phyloP scores from a whole-genome alignment of 2,797 vertebrate species.

The Nasua narica region DNA sequence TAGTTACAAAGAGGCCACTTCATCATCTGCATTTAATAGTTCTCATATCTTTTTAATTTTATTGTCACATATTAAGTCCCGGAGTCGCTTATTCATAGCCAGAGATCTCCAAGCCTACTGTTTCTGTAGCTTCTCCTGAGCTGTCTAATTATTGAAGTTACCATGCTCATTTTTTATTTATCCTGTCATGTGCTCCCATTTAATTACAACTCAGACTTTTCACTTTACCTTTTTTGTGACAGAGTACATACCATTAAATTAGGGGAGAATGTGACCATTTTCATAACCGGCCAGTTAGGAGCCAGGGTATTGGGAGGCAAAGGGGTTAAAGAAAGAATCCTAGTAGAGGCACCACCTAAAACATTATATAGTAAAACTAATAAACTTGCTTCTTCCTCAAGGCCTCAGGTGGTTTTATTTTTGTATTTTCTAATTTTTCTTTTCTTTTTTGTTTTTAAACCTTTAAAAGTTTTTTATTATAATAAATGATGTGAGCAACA shows the following conservation, averaged over 20 bases:
- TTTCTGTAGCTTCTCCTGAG: not conserved
- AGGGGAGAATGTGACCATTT: not conserved
- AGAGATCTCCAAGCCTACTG: not conserved
- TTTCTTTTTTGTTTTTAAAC: too few species aligned
- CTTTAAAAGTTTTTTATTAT: too few species aligned
- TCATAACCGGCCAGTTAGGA: not conserved
- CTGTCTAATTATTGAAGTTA: not conserved
- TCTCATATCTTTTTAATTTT: not conserved
- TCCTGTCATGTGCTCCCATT: not conserved
- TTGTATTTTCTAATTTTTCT: not conserved
- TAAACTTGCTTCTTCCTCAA: not conserved
- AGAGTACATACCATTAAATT: not conserved
- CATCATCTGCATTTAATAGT: not conserved
- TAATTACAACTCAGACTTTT: not conserved
- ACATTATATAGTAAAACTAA: not conserved
- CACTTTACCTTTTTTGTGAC: not conserved
- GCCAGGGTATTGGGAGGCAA: not conserved
- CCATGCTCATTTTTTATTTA: not conserved
- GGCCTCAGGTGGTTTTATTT: not conserved
- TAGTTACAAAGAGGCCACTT: not conserved
- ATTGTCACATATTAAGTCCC: not conserved
- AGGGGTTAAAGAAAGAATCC: not conserved
- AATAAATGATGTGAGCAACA: too few species aligned
- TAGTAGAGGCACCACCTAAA: not conserved
- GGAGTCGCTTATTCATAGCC: not conserved